phyloP scores from a whole-genome alignment of 30 jellyfish, hydroid and myxozoan species.

The Cassiopea xamachana region DNA sequence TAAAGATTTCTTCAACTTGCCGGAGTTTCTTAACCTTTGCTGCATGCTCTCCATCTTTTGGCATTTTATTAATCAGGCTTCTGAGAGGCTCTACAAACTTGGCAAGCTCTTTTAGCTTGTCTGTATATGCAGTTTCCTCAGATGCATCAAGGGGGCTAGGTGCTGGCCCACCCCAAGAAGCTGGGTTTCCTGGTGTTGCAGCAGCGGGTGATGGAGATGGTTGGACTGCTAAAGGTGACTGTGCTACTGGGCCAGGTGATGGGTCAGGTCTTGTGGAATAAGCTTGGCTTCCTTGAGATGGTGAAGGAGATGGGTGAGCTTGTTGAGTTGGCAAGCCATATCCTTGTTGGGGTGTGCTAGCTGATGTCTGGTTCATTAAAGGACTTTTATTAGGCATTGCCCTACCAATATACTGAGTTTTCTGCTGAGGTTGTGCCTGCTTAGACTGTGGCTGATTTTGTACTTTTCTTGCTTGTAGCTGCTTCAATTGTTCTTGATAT shows the following conservation, averaged over 20 bases:
- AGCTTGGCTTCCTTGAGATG: constrained; percentile 52
- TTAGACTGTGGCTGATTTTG: constrained; percentile 34
- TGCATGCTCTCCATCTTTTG: constrained; percentile 80
- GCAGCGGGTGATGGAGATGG: constrained; percentile 81
- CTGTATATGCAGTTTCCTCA: constrained; percentile 75
- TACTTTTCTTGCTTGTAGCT: constrained; percentile 37
- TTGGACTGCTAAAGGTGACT: constrained; percentile 66
- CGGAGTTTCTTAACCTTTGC: constrained; percentile 39
- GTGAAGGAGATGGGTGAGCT: constrained; percentile 71
- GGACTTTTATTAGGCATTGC: constrained; percentile 57
- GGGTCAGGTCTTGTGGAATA: constrained; percentile 51
- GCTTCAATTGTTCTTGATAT: constrained; percentile 48
- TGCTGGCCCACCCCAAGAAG: constrained; percentile 76
- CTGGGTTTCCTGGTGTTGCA: constrained; percentile 77
- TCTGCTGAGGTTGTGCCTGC: constrained; percentile 47
- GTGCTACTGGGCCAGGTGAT: constrained; percentile 65
- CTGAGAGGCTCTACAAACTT: constrained; percentile 69
- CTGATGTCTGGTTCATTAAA: constrained; percentile 15
- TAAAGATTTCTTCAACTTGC: constrained; percentile 44
- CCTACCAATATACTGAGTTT: constrained; percentile 43
- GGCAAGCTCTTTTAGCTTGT: constrained; percentile 60
- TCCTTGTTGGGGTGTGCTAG: constrained; percentile 41
- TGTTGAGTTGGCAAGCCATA: constrained; percentile 26
- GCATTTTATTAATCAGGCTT: constrained; percentile 64
- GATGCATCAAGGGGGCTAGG: constrained; percentile 79